Percentiles rank a stretch among this genome's conserved stretches.
Evolutionary conservation across 2,888 invertebrate species (phyloP).

Genomic region (Platycheirus rosarum): DNA sequence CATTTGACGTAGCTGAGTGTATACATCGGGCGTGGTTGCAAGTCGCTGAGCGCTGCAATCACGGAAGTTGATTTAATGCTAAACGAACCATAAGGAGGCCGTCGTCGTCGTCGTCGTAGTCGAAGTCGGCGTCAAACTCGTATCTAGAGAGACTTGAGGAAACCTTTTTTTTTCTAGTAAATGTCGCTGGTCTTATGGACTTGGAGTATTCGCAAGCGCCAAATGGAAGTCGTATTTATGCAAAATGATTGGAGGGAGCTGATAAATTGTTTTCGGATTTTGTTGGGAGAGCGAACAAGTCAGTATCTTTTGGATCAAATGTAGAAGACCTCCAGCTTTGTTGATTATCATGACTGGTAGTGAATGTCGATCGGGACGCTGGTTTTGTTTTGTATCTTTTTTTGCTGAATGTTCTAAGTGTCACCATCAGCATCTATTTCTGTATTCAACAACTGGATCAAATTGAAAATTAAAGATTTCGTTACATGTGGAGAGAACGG

Average conservation of each 20-base stretch:
- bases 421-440: slow-evolving; percentile 64
- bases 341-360: slow-evolving; percentile 25
- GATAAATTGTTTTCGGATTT: slow-evolving; percentile 70
- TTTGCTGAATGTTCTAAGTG: slow-evolving; percentile 55
- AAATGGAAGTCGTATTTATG: slow-evolving; percentile 72
- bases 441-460: slow-evolving; percentile 61
- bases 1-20: slow-evolving; percentile 19
- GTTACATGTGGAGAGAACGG: slow-evolving; percentile 3
- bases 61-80: slow-evolving; percentile 73
- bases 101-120: slow-evolving; percentile 1
- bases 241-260: slow-evolving; percentile 69
- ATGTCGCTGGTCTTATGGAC: slow-evolving; percentile 31
- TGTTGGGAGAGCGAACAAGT: slow-evolving; percentile 56
- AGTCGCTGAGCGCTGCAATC: slow-evolving; percentile 66
- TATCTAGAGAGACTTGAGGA: slow-evolving; percentile 7
- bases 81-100: slow-evolving; percentile 32
- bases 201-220: slow-evolving; percentile 37
- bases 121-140: not conserved
- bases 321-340: slow-evolving; percentile 34
- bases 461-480: slow-evolving; percentile 56
- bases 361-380: slow-evolving; percentile 28
- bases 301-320: slow-evolving; percentile 25
- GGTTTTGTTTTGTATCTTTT: slow-evolving; percentile 30
- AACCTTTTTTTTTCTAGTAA: slow-evolving; percentile 19
- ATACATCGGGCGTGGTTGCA: slow-evolving; percentile 65